Evolutionary conservation across 1,140 invertebrate species (phyloP).

Genomic region (Drosophila equinoxialis): DNA sequence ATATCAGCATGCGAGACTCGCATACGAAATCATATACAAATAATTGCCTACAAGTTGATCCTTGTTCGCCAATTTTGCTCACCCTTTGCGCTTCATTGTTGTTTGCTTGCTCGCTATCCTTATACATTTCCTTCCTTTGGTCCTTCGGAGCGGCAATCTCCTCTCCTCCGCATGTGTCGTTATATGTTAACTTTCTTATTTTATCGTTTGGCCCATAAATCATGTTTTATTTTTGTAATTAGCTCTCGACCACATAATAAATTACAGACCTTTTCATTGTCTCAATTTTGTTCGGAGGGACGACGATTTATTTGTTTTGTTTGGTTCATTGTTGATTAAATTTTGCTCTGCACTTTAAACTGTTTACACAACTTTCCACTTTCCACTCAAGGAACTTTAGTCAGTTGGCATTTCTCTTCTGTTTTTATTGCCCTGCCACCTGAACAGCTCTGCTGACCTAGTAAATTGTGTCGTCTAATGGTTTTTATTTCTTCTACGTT

Average conservation of each 20-base stretch:
- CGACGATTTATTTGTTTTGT: slow-evolving; percentile 23
- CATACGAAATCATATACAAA: slow-evolving; percentile 71
- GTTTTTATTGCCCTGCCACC: slow-evolving; percentile 65
- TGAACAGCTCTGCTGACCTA: slow-evolving; percentile 57
- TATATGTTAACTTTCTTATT: slow-evolving; percentile 52
- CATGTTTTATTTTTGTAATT: slow-evolving; percentile 80
- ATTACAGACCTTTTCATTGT: slow-evolving; percentile 76
- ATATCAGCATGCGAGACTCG: slow-evolving; percentile 45
- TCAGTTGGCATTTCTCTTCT: slow-evolving; percentile 30
- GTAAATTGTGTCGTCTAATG: slow-evolving; percentile 72
- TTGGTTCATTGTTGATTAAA: slow-evolving; percentile 72
- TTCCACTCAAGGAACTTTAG: slow-evolving; percentile 36
- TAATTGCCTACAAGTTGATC: slow-evolving; percentile 67
- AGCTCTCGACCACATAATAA: slow-evolving; percentile 72
- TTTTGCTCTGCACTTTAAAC: slow-evolving; percentile 35
- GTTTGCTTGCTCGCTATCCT: slow-evolving; percentile 43
- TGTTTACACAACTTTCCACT: slow-evolving; percentile 36
- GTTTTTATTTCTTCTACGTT: slow-evolving; percentile 48
- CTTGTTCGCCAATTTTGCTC: slow-evolving; percentile 13
- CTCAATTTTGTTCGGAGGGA: slow-evolving; percentile 49
- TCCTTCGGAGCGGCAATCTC: background rate
- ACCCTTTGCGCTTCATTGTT: slow-evolving; percentile 25
- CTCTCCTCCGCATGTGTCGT: slow-evolving; percentile 27
- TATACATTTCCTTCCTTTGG: slow-evolving; percentile 19
- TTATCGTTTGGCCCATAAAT: slow-evolving; percentile 66